Base-by-base conservation (phyloP, 2,888 invertebrate species). In the Troides oblongomaculatus region DNA sequence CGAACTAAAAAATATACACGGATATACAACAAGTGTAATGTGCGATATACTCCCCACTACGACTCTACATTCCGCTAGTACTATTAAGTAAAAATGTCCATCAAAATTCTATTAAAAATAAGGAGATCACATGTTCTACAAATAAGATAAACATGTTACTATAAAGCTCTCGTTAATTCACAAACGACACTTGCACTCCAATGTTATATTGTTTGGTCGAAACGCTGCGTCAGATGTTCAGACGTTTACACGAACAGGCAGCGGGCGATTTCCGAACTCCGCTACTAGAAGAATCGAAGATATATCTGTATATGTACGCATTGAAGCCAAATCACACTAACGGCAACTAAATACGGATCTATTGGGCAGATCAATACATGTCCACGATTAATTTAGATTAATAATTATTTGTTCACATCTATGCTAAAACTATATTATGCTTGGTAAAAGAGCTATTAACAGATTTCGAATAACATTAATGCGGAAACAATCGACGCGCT, bases 51-150 rank as follows among this genome's bases (percentile, higher is more conserved):
- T 76, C 77, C 77, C 83, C 87, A 88, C 81, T 81, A 80, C 83
- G 84, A 84, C 74, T 78, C 83, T 88, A 87, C 84, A 85, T 82
- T 85, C 82, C 77, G 85, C 85, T 90, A 90, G 84, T 84, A 81
- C 88, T 91, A 91, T 89, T 90, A 92, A 91, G 91, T 92, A 92
- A 91, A 89, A 90, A 90, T 87, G 90, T 89, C 90, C 90, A 89
- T 90, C 89, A 90, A 90, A 90, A 89, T 87, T 87, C 83, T 87
- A 90, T 88, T 91, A 90, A 87, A 90, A 90, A 88, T 86, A 90
- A 90, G 89, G 92, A 92, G 92, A 92, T 92, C 92, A 91, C 86
- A 85, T 86, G 85, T 88, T 86, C 86, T 85, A 90, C 87, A 87
- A 90, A 86, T 87, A 89, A 88, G 86, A 87, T 87, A 89, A 88